phyloP scores from a whole-genome alignment of 2,888 invertebrate genomes.

The Nephrotoma appendiculata region DNA sequence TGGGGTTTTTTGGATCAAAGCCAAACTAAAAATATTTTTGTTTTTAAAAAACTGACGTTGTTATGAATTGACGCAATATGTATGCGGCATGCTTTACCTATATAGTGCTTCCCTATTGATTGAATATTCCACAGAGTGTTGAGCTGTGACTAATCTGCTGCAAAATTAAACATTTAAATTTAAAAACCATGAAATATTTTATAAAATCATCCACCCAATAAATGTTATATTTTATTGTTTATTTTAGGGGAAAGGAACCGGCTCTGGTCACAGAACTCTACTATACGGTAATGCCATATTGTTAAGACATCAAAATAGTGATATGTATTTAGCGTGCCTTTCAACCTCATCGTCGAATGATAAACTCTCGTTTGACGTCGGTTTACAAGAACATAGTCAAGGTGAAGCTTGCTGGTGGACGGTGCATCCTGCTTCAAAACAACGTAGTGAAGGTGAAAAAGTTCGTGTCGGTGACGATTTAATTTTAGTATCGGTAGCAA shows the following conservation, averaged over 20 bases:
- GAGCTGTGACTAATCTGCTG: background rate
- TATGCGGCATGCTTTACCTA: too few species aligned
- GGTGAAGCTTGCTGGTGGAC: conserved; percentile 99
- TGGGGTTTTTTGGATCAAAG: background rate
- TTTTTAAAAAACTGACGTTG: background rate
- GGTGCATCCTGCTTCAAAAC: conserved; percentile 98
- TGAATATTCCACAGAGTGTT: too few species aligned
- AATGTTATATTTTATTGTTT: conserved; percentile 9
- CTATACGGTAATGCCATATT: conserved; percentile 98
- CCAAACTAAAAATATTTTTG: background rate
- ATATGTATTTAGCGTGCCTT: conserved; percentile 97
- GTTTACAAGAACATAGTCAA: conserved; percentile 90
- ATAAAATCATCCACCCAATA: conserved; percentile 10
- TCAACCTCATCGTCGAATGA: conserved; percentile 98
- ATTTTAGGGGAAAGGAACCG: conserved; percentile 84
- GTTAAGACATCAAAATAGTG: conserved; percentile 93
- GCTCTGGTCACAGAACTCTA: conserved; percentile 94
- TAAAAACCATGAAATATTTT: background rate
- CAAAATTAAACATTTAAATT: background rate
- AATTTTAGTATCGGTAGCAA: conserved; percentile 97
- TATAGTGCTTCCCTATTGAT: too few species aligned
- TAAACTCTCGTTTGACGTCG: conserved; percentile 98
- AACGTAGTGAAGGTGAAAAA: conserved; percentile 98
- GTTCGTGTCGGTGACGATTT: conserved; percentile 98
- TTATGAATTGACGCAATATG: background rate